These are phyloP conservation scores for Meiosimyza platycephala DNA, from an alignment of 2,888 invertebrate genomes.

Conservation along the genomic window DNA sequence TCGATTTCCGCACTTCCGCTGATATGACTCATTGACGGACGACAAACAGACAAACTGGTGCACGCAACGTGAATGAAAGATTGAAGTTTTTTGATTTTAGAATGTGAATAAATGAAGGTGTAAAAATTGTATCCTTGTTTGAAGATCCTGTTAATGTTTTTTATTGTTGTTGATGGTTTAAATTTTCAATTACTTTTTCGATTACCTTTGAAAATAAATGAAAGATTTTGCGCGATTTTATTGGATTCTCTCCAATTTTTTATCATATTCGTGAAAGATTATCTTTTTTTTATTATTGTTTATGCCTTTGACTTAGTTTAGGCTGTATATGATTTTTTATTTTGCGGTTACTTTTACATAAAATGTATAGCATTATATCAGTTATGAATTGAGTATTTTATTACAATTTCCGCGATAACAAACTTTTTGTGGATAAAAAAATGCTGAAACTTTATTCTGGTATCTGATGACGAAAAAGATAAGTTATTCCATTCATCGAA, in stretches of 20 bases:
- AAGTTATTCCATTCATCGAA: no score
- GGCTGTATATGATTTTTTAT: no score
- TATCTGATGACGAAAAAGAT: no score
- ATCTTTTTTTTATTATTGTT: no score
- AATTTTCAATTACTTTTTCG: conserved; percentile 22
- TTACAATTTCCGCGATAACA: no score
- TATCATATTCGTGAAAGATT: no score
- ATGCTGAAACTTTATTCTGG: no score
- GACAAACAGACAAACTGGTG: neutral
- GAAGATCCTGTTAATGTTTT: neutral
- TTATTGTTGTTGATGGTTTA: conserved; percentile 9
- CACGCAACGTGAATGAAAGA: neutral
- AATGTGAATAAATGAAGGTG: neutral
- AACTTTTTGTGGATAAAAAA: no score
- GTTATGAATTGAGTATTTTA: no score
- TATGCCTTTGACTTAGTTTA: no score
- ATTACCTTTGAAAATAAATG: conserved; percentile 18
- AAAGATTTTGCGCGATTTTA: neutral
- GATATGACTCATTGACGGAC: conserved; percentile 1
- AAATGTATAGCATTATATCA: no score
- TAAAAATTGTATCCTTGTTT: neutral
- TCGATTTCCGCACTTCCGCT: conserved; percentile 15
- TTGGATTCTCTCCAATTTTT: neutral
- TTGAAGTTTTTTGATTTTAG: neutral
- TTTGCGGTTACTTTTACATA: no score